These are phyloP conservation scores for Amiota mariae DNA, from an alignment of 2,888 invertebrate genomes.

Conservation along the genomic window DNA sequence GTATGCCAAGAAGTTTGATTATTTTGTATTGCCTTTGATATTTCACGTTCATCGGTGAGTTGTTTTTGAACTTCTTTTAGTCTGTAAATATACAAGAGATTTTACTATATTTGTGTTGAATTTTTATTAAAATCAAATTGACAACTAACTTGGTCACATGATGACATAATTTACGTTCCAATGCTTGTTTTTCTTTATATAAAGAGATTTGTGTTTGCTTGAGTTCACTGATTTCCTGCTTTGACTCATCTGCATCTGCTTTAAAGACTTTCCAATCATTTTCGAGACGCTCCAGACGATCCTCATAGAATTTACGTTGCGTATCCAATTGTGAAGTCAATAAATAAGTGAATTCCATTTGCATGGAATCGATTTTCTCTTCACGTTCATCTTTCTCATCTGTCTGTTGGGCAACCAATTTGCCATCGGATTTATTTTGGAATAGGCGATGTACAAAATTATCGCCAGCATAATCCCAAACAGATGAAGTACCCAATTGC, in stretches of 20 bases:
- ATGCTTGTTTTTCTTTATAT: slow-evolving; percentile 79
- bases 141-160: slow-evolving; percentile 77
- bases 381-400: slow-evolving; percentile 77
- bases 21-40: slow-evolving; percentile 83
- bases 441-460: slow-evolving; percentile 93
- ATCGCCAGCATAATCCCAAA: slow-evolving; percentile 99
- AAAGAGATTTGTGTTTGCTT: slow-evolving; percentile 76
- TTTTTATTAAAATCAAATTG: not conserved
- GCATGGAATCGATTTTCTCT: slow-evolving; percentile 95
- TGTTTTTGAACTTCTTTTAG: slow-evolving; percentile 81
- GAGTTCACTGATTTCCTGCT: slow-evolving; percentile 74
- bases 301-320: slow-evolving; percentile 94
- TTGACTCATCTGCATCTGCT: slow-evolving; percentile 75
- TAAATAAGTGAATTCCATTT: slow-evolving; percentile 96
- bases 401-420: slow-evolving; percentile 87
- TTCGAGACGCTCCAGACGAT: slow-evolving; percentile 79
- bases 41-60: slow-evolving; percentile 87
- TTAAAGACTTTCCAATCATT: slow-evolving; percentile 77
- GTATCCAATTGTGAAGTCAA: slow-evolving; percentile 96
- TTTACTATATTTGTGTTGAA: no score
- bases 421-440: slow-evolving; percentile 97
- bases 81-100: slow-evolving; percentile 70
- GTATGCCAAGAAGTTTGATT: slow-evolving; percentile 85
- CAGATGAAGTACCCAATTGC: slow-evolving; percentile 95
- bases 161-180: slow-evolving; percentile 82